phyloP scores from a whole-genome alignment of 2,113 vertebrate genomes.

The Symphodus melops region DNA sequence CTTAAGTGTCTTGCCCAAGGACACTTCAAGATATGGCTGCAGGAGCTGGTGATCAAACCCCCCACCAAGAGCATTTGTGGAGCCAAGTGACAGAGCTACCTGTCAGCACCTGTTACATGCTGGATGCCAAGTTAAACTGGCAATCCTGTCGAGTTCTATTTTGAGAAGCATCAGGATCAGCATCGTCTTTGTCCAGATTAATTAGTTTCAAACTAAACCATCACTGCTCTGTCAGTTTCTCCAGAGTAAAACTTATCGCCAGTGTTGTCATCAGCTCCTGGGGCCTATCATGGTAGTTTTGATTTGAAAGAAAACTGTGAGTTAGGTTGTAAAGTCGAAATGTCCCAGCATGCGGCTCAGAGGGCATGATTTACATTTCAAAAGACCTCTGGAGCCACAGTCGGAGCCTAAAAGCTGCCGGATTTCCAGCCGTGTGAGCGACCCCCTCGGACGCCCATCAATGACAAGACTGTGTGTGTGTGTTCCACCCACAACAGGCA shows the following conservation, averaged over 20 bases:
- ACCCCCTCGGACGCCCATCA: constrained; percentile 68
- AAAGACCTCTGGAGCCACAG: constrained; percentile 70
- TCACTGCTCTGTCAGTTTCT: background rate
- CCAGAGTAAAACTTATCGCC: background rate
- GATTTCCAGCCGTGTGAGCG: constrained; percentile 66
- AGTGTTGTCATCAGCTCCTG: background rate
- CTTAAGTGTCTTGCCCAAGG: too few species aligned
- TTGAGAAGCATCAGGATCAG: too few species aligned
- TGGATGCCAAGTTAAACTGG: too few species aligned
- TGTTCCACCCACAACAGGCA: constrained; percentile 62
- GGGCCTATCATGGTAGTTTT: background rate
- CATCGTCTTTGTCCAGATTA: too few species aligned
- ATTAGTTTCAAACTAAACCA: too few species aligned
- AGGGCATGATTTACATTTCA: constrained; percentile 74
- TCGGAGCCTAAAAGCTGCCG: constrained; percentile 66
- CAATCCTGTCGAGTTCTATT: too few species aligned
- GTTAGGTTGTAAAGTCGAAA: constrained; percentile 43
- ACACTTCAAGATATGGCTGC: too few species aligned
- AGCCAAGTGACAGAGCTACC: too few species aligned
- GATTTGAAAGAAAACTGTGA: constrained; percentile 22
- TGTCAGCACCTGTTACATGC: too few species aligned
- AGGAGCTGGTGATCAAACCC: too few species aligned
- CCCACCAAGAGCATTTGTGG: too few species aligned
- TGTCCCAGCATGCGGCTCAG: constrained; percentile 58
- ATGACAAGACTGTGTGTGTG: constrained; percentile 52